phyloP scores from a whole-genome alignment of 2,888 invertebrate species.

The Slavum lentiscoides region DNA sequence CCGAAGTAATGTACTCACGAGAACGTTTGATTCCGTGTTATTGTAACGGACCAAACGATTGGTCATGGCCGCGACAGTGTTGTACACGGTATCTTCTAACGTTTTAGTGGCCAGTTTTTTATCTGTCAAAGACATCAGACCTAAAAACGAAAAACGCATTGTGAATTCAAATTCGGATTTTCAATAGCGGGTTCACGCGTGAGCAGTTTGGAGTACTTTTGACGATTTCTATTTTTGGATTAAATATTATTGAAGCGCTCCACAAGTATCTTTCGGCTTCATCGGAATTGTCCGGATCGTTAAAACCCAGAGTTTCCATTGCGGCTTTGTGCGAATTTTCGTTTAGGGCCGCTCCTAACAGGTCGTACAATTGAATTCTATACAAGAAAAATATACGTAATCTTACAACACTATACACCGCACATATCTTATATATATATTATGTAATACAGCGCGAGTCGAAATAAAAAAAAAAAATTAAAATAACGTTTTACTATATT shows the following conservation, averaged over 20 bases:
- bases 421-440: no score
- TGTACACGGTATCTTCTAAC: conserved; percentile 69
- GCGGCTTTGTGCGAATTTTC: conserved; percentile 70
- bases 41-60: conserved; percentile 43
- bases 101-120: conserved; percentile 62
- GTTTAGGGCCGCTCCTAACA: conserved; percentile 73
- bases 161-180: neutral
- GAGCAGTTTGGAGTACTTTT: conserved; percentile 58
- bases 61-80: conserved; percentile 69
- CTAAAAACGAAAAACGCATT: conserved; percentile 56
- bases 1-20: neutral
- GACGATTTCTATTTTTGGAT: conserved; percentile 66
- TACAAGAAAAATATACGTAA: conserved; percentile 19
- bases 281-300: conserved; percentile 64
- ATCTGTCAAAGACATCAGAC: conserved; percentile 61
- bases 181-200: neutral
- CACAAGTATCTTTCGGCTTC: conserved; percentile 75
- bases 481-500: conserved; percentile 40
- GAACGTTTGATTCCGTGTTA: conserved; percentile 4
- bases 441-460: no score
- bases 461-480: neutral
- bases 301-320: conserved; percentile 67
- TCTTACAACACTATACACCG: no score
- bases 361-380: conserved; percentile 70
- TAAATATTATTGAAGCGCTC: conserved; percentile 71